Conservation (phyloP, 2,113 vertebrate genomes). For the Zosterops japonicus region DNA sequence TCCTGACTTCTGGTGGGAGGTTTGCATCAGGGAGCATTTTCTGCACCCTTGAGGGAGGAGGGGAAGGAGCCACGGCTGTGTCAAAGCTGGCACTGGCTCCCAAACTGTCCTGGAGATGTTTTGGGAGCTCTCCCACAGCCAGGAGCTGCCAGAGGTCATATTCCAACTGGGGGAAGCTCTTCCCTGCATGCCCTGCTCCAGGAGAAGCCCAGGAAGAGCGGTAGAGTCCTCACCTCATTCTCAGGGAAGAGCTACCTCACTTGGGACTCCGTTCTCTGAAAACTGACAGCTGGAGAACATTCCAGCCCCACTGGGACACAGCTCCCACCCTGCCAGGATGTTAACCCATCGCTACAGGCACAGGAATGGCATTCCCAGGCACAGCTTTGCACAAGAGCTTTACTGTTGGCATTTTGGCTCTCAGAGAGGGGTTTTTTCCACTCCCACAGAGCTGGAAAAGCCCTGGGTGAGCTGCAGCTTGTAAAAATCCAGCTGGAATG, state of each 20-base stretch:
- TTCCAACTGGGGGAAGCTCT: background rate
- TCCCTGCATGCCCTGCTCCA: background rate
- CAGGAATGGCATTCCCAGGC: fast-evolving
- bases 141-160: background rate
- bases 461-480: fast-evolving
- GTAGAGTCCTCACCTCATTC: fast-evolving
- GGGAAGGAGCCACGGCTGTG: background rate
- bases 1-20: background rate
- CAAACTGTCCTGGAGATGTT: fast-evolving
- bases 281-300: background rate
- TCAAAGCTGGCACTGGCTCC: background rate
- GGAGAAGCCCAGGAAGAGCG: background rate
- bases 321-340: background rate
- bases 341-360: background rate
- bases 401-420: fast-evolving
- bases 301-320: background rate
- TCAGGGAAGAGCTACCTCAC: background rate
- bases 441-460: background rate
- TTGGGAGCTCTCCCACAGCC: background rate
- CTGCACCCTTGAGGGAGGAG: fast-evolving
- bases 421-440: background rate
- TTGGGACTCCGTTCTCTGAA: fast-evolving
- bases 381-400: background rate
- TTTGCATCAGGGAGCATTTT: background rate
- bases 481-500: background rate